Percentiles rank a stretch among this genome's conserved stretches.
Conservation (phyloP, 1,140 invertebrate genomes). For the Polypedilum vanderplanki region DNA sequence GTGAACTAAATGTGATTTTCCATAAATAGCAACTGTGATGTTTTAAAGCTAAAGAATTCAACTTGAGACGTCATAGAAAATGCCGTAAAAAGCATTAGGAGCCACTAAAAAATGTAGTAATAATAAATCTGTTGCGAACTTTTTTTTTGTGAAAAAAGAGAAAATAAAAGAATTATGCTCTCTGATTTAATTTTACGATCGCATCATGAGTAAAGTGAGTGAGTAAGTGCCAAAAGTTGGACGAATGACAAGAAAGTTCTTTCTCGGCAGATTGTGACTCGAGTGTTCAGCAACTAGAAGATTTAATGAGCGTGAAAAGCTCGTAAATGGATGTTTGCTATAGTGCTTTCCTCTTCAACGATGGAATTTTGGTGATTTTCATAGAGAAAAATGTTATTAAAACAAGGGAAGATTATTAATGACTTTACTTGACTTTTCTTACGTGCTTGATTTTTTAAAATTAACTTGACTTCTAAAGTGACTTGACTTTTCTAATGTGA, state of each 20-base stretch:
- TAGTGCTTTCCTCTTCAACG: too few relatives aligned
- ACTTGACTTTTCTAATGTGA: too few relatives aligned
- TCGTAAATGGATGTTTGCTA: neutral
- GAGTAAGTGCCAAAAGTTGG: neutral
- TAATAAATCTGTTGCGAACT: conserved; percentile 12
- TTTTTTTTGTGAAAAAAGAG: neutral
- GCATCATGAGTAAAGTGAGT: neutral
- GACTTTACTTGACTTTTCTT: too few relatives aligned
- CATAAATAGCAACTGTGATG: neutral
- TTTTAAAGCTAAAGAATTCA: neutral
- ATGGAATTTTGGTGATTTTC: too few relatives aligned
- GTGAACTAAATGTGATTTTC: neutral
- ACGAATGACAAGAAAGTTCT: neutral
- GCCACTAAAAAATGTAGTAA: conserved; percentile 10
- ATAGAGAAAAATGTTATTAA: too few relatives aligned
- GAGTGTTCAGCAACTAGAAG: neutral
- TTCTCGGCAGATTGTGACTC: conserved; percentile 6
- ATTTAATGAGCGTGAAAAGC: neutral
- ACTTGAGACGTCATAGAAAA: neutral
- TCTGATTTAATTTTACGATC: conserved; percentile 26
- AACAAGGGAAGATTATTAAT: too few relatives aligned
- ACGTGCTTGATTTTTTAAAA: too few relatives aligned
- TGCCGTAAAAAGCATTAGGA: conserved; percentile 4
- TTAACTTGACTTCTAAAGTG: too few relatives aligned
- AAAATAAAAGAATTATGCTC: conserved; percentile 25